Evolutionary conservation across 1,140 invertebrate genomes (phyloP).

Genomic region (Argopecten irradians): DNA sequence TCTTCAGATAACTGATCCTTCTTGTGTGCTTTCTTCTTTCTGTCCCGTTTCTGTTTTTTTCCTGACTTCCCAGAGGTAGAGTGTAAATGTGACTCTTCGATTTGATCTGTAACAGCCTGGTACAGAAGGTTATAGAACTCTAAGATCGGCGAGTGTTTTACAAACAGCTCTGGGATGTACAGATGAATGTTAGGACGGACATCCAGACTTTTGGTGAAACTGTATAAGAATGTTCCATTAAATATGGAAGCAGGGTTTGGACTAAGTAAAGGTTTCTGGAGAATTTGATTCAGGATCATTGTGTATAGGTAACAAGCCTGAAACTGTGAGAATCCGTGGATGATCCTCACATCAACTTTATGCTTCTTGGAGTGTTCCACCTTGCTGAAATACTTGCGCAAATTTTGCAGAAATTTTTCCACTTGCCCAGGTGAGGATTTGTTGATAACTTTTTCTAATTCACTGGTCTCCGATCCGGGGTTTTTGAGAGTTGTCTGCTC

Average conservation of each 20-base stretch:
- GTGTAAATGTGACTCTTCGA: neutral
- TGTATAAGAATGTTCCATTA: conserved; percentile 71
- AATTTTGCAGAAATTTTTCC: conserved; percentile 51
- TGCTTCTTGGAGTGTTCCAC: conserved; percentile 58
- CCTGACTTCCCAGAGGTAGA: neutral
- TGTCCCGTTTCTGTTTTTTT: conserved; percentile 7
- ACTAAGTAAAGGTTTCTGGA: conserved; percentile 58
- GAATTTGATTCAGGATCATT: conserved; percentile 66
- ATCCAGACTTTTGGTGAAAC: conserved; percentile 61
- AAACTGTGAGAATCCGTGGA: conserved; percentile 71
- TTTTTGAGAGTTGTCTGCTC: neutral
- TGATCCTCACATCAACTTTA: conserved; percentile 55
- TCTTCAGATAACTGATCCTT: neutral
- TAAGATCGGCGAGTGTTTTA: conserved; percentile 41
- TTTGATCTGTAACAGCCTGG: neutral
- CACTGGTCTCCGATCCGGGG: conserved; percentile 13
- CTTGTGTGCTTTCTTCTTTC: conserved; percentile 22
- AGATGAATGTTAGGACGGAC: conserved; percentile 57
- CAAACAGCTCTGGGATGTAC: conserved; percentile 62
- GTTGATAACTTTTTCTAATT: neutral
- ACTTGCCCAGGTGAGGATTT: conserved; percentile 19
- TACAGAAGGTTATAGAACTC: conserved; percentile 19
- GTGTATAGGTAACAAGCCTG: conserved; percentile 64
- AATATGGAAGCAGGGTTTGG: conserved; percentile 58
- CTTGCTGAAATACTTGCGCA: conserved; percentile 56